Percentiles rank a stretch among this genome's conserved stretches.
Evolutionary conservation across 2,797 vertebrate genomes (phyloP).

Genomic region (Tokudaia muenninki): DNA sequence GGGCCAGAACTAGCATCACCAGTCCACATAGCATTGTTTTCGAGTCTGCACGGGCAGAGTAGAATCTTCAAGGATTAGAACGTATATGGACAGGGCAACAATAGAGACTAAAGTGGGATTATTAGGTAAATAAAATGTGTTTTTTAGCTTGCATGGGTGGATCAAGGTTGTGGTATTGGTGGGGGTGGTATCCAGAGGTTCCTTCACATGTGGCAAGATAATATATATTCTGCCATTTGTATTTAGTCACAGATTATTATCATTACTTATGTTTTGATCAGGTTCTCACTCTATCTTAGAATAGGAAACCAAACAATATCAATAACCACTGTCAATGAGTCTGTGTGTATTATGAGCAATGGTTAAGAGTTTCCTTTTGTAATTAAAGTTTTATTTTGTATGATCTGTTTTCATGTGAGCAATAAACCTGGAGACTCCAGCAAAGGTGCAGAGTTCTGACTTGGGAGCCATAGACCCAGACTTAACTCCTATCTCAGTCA

Average conservation of each 20-base stretch:
- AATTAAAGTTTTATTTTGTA: neutral
- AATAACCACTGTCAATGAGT: neutral
- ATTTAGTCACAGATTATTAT: neutral
- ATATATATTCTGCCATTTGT: neutral
- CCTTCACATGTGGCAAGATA: neutral
- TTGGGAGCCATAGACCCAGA: neutral
- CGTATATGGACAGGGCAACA: neutral
- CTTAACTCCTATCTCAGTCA: neutral
- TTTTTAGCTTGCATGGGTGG: neutral
- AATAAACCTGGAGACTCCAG: neutral
- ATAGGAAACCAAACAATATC: neutral
- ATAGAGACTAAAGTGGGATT: neutral
- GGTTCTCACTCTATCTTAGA: neutral
- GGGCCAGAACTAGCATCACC: neutral
- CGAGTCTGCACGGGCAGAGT: neutral
- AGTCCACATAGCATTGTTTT: neutral
- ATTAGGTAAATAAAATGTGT: neutral
- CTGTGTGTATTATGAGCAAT: neutral
- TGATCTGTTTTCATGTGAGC: conserved; percentile 10
- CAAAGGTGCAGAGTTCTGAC: neutral
- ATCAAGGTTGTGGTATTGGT: neutral
- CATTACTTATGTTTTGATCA: neutral
- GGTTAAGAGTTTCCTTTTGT: neutral
- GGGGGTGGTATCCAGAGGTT: neutral
- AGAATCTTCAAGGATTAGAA: neutral